These are phyloP conservation scores for Rhabdomys dilectus DNA, from an alignment of 2,113 vertebrate species.

Conservation along the genomic window DNA sequence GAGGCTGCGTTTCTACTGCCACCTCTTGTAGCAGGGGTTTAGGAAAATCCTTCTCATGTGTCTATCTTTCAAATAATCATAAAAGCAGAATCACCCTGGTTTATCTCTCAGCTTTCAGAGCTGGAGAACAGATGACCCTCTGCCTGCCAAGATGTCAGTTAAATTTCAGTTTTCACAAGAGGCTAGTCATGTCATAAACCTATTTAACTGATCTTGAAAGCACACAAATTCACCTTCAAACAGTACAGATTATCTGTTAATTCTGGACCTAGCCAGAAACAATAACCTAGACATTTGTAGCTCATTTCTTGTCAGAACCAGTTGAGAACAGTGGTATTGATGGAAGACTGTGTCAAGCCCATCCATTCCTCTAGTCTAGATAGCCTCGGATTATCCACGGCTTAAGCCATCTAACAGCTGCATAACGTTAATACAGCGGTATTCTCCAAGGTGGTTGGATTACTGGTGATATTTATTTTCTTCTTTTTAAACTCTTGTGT, in stretches of 20 bases:
- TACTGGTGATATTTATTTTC: slow-evolving; percentile 78
- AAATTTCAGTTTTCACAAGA: slow-evolving; percentile 28
- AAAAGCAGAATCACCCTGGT: not conserved
- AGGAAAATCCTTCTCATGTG: not conserved
- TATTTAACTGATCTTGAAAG: slow-evolving; percentile 46
- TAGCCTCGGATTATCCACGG: slow-evolving; percentile 71
- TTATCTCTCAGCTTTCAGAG: slow-evolving; percentile 14
- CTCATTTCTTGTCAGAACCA: slow-evolving; percentile 71
- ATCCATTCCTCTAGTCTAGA: slow-evolving; percentile 75
- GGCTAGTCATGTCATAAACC: slow-evolving; percentile 31
- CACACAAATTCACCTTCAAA: slow-evolving; percentile 62
- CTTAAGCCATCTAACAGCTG: slow-evolving; percentile 74
- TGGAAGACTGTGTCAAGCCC: slow-evolving; percentile 65
- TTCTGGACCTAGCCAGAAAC: slow-evolving; percentile 63
- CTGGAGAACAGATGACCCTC: slow-evolving; percentile 6
- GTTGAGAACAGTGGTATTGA: slow-evolving; percentile 67
- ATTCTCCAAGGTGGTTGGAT: slow-evolving; percentile 75
- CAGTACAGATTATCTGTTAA: slow-evolving; percentile 17
- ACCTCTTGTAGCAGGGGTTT: not conserved
- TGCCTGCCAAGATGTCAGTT: not conserved
- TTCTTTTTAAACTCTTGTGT: slow-evolving; percentile 80
- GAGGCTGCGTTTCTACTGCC: not conserved
- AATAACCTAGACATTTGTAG: slow-evolving; percentile 57
- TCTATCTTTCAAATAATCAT: not conserved
- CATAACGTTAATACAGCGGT: slow-evolving; percentile 67